Percentiles rank a stretch among this genome's conserved stretches.
phyloP scores from a whole-genome alignment of 2,888 invertebrate genomes.

The Heliconius ismenius region DNA sequence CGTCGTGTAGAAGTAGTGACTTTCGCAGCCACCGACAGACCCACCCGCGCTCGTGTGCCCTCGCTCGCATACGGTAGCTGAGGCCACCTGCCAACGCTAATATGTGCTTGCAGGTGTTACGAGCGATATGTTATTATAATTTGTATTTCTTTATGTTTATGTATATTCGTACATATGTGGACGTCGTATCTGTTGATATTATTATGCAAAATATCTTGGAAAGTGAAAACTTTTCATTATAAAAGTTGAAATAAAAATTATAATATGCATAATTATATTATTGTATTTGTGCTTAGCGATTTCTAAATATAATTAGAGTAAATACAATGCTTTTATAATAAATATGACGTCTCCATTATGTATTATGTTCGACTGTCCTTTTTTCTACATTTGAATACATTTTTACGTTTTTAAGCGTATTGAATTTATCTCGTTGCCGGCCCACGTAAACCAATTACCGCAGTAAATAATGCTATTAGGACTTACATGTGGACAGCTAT shows the following conservation, averaged over 20 bases:
- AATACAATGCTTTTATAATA: background rate
- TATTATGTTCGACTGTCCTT: background rate
- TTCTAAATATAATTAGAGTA: background rate
- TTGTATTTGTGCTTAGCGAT: background rate
- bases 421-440: constrained; percentile 37
- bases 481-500: constrained; percentile 45
- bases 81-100: constrained; percentile 24
- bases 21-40: constrained; percentile 19
- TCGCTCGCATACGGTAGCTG: constrained; percentile 27
- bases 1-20: constrained; percentile 35
- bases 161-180: background rate
- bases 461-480: constrained; percentile 66
- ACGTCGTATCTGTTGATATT: background rate
- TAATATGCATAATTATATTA: background rate
- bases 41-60: constrained; percentile 23
- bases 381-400: constrained; percentile 8
- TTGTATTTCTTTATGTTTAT: background rate
- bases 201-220: background rate
- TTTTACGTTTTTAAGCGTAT: constrained; percentile 17
- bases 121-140: background rate
- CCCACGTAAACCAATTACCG: constrained; percentile 44
- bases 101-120: constrained; percentile 14
- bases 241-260: no score
- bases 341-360: background rate
- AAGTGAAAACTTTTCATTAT: background rate